phyloP scores from a whole-genome alignment of 1,140 invertebrate genomes.

The Drosophila kurseongensis region DNA sequence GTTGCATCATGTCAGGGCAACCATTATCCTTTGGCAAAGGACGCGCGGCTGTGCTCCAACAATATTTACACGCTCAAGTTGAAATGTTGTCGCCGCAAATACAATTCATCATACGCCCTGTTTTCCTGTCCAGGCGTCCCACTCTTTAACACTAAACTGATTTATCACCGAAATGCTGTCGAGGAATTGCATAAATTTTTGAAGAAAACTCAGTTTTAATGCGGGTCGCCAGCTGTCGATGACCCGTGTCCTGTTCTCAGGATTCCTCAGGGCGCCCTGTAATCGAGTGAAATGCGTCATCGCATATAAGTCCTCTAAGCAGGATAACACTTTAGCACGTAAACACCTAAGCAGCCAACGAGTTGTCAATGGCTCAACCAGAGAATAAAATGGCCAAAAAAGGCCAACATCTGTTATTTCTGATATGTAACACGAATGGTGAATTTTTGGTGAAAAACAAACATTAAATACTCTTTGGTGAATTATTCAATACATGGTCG shows the following conservation, averaged over 20 bases:
- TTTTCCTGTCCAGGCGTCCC: conserved; percentile 24
- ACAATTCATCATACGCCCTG: conserved; percentile 67
- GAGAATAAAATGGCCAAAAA: conserved; percentile 63
- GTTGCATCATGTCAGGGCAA: conserved; percentile 38
- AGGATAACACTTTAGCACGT: conserved; percentile 73
- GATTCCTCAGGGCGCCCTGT: conserved; percentile 11
- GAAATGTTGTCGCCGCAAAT: conserved; percentile 68
- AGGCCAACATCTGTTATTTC: conserved; percentile 54
- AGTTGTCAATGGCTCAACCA: conserved; percentile 71
- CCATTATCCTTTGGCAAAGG: conserved; percentile 53
- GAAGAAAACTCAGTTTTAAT: conserved; percentile 52
- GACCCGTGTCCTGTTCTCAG: conserved; percentile 21
- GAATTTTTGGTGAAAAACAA: neutral
- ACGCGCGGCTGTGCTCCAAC: conserved; percentile 51
- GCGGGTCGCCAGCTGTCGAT: conserved; percentile 44
- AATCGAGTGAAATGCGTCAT: conserved; percentile 41
- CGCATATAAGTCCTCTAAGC: conserved; percentile 58
- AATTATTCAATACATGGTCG: too few relatives aligned
- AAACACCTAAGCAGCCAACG: conserved; percentile 68
- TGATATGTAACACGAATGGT: conserved; percentile 31
- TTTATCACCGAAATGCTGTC: conserved; percentile 64
- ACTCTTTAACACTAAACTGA: conserved; percentile 62
- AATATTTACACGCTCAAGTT: conserved; percentile 71
- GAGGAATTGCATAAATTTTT: conserved; percentile 67
- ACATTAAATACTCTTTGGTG: conserved; percentile 13